Base-by-base conservation (phyloP, 2,113 vertebrate species). In the Cariama cristata region DNA sequence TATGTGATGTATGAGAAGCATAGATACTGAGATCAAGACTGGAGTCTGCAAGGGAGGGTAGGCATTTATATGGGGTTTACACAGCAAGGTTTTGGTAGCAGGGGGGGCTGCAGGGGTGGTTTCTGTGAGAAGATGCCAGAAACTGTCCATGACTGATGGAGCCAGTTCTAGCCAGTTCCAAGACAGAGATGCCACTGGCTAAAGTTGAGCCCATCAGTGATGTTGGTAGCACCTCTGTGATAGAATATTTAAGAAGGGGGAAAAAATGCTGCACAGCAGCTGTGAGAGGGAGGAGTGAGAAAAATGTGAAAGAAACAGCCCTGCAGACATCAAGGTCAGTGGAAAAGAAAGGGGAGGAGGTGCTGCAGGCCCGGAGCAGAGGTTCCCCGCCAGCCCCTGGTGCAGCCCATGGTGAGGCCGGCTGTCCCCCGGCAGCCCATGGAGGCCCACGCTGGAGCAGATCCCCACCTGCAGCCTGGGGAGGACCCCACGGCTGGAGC, bases 361-460 rank as follows among this genome's bases (percentile, higher is more conserved):
- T 33, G 40, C 15, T 64, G 5, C 26, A 42, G 58, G 32, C 0
- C 30, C 0, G 0, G 14, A 77, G 28, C 35, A 64, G 33, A 35
- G 56, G 67, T 52, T 53, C 12, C 24, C 11, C 8, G 49, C 8
- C n/a, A 91, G 17, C 23, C 44, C 16, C 2, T 32, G 45, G 4
- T 8, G 28, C 60, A 13, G 26, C 44, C 15, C 27, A 20, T 14
- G 47, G 27, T 47, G 40, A 62, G 8, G 23, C 4, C n/a, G 33
- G 26, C 3, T 32, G 19, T 40, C 1, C 6, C 14, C 16, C 8
- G 62, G 28, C 33, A 69, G 23, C 16, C 33, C 1, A 0, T n/a
- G 35, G 52, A 79, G 24, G 38, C 4, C 32, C 24, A 40, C 0
- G 0, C 8, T 7, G 28, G 11, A 83, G 35, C 28, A 71, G 35